Conservation (phyloP, 2,888 invertebrate genomes). For the Beris chalybata region DNA sequence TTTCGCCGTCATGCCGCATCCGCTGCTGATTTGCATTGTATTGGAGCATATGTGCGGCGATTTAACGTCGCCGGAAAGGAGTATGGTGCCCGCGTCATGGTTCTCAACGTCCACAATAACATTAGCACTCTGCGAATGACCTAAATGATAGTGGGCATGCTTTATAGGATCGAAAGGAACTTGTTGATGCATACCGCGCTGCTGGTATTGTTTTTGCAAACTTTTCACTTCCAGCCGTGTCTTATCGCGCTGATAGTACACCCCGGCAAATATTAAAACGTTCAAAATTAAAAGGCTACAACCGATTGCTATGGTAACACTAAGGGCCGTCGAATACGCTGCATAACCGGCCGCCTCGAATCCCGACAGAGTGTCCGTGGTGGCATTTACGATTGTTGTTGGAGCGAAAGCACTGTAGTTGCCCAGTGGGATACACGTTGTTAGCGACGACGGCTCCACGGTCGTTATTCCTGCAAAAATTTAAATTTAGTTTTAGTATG, state of each 20-base stretch:
- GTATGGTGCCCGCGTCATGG: conserved; percentile 65
- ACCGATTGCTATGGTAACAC: conserved; percentile 93
- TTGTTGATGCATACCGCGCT: conserved; percentile 65
- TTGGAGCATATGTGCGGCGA: conserved; percentile 67
- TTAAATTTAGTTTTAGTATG: background rate
- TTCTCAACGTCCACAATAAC: conserved; percentile 82
- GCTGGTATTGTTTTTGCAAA: conserved; percentile 72
- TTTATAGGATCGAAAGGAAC: conserved; percentile 75
- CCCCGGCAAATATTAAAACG: conserved; percentile 90
- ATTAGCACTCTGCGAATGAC: conserved; percentile 75
- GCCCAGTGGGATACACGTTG: conserved; percentile 61
- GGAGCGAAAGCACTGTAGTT: conserved; percentile 57
- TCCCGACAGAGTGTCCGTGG: conserved; percentile 75
- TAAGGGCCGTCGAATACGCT: conserved; percentile 86
- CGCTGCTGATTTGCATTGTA: conserved; percentile 58
- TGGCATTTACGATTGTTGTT: conserved; percentile 64
- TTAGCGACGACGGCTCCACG: conserved; percentile 57
- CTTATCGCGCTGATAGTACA: conserved; percentile 90
- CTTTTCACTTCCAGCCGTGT: conserved; percentile 78
- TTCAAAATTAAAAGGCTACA: conserved; percentile 89
- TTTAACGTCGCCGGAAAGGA: conserved; percentile 70
- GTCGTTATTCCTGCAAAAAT: conserved; percentile 51
- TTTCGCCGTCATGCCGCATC: conserved; percentile 44
- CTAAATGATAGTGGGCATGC: conserved; percentile 78
- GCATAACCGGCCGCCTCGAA: conserved; percentile 80